Percentiles rank a stretch among this genome's conserved stretches.
Evolutionary conservation across 1,140 invertebrate genomes (phyloP).

Genomic region (Eulimnadia texana): DNA sequence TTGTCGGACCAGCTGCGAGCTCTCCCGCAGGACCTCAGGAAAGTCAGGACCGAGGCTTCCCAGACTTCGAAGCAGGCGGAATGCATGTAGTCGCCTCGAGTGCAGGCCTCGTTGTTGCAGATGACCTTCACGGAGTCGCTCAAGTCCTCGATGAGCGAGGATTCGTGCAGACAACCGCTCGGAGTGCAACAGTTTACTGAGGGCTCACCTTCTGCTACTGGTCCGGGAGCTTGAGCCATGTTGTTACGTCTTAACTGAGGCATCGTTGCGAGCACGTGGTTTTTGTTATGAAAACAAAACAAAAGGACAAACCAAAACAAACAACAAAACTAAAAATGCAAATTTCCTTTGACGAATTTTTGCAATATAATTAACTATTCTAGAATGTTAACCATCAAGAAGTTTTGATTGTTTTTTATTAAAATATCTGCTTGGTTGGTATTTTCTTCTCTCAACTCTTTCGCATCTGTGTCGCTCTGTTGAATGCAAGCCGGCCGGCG

Average conservation of each 20-base stretch:
- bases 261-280: too few species aligned
- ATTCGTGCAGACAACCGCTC: background rate
- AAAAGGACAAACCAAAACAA: too few species aligned
- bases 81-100: constrained; percentile 81
- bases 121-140: constrained; percentile 63
- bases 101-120: constrained; percentile 88
- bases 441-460: too few species aligned
- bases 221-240: background rate
- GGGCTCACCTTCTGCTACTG: background rate
- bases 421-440: too few species aligned
- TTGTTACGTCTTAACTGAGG: background rate
- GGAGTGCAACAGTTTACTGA: background rate
- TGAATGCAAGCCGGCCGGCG: too few species aligned
- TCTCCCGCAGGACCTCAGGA: constrained; percentile 72
- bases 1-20: constrained; percentile 86
- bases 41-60: constrained; percentile 52
- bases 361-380: too few species aligned
- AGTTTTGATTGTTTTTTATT: too few species aligned
- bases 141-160: constrained; percentile 37
- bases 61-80: constrained; percentile 69
- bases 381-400: too few species aligned
- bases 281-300: too few species aligned
- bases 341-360: too few species aligned
- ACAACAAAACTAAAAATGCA: too few species aligned
- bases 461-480: too few species aligned